Conservation (phyloP, 92 coral and sea anemone species). For the Epizoanthus scotinus region DNA sequence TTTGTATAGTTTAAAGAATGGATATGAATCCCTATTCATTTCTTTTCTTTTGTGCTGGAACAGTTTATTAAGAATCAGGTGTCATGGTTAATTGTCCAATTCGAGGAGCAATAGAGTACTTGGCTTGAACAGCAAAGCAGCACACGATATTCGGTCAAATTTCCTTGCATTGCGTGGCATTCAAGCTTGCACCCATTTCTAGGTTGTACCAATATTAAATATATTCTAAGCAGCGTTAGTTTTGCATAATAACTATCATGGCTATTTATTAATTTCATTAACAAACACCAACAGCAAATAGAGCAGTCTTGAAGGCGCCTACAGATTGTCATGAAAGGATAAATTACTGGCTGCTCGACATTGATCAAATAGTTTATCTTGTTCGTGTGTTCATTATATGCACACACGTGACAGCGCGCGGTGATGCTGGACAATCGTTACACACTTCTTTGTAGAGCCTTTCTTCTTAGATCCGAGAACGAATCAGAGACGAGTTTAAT, state of each 20-base stretch:
- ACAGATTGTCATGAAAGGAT: slow-evolving; percentile 49
- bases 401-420: not conserved
- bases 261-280: slow-evolving; percentile 64
- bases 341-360: slow-evolving; percentile 33
- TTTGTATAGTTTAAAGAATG: slow-evolving; percentile 22
- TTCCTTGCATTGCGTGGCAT: slow-evolving; percentile 25
- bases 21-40: slow-evolving; percentile 28
- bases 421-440: not conserved
- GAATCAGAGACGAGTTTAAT: not conserved
- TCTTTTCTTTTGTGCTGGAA: slow-evolving; percentile 12
- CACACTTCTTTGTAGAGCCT: too few species aligned
- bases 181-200: not conserved
- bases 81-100: slow-evolving; percentile 27
- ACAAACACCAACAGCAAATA: slow-evolving; percentile 56
- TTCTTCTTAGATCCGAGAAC: not conserved
- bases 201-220: slow-evolving; percentile 18
- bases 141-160: not conserved
- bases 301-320: slow-evolving; percentile 78
- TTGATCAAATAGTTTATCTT: slow-evolving; percentile 7
- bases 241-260: slow-evolving; percentile 23
- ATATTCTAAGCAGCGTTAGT: slow-evolving; percentile 2
- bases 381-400: not conserved
- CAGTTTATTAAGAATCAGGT: slow-evolving; percentile 34
- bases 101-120: not conserved
- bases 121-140: not conserved